These are phyloP conservation scores for Epiblema foenella DNA, from an alignment of 2,888 invertebrate species.

Conservation along the genomic window DNA sequence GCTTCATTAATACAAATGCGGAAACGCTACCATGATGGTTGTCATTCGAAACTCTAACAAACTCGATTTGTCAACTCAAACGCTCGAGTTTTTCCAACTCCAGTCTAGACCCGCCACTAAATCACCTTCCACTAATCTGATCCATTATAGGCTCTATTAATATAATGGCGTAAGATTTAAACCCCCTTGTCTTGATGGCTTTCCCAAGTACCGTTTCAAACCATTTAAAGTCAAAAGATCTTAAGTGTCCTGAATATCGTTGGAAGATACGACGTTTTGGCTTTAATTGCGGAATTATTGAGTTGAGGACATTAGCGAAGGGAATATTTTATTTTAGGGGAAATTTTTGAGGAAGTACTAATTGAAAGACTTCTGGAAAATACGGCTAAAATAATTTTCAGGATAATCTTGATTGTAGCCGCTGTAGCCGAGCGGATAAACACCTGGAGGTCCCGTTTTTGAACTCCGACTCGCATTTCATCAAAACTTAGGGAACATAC, in stretches of 20 bases:
- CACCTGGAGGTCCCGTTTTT: no score
- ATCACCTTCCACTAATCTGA: conserved; percentile 16
- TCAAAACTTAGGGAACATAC: no score
- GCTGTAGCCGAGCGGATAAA: no score
- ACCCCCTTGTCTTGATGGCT: conserved; percentile 21
- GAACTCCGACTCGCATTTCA: no score
- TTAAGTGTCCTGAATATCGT: background rate
- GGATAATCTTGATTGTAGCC: background rate
- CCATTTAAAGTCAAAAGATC: background rate
- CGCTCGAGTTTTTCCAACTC: background rate
- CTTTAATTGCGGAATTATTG: background rate
- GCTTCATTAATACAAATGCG: no score
- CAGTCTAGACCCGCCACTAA: conserved; percentile 3
- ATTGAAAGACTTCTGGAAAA: conserved; percentile 1
- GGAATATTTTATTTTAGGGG: conserved; percentile 3
- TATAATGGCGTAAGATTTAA: conserved; percentile 35
- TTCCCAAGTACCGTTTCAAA: background rate
- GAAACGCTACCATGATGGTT: no score
- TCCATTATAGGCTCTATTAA: conserved; percentile 38
- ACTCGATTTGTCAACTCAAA: background rate
- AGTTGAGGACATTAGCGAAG: conserved; percentile 14
- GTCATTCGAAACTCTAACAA: background rate
- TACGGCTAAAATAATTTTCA: background rate
- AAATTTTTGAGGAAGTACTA: background rate
- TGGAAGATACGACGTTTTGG: background rate